Evolutionary conservation across 2,797 vertebrate species (phyloP).

Genomic region (Tokudaia muenninki): DNA sequence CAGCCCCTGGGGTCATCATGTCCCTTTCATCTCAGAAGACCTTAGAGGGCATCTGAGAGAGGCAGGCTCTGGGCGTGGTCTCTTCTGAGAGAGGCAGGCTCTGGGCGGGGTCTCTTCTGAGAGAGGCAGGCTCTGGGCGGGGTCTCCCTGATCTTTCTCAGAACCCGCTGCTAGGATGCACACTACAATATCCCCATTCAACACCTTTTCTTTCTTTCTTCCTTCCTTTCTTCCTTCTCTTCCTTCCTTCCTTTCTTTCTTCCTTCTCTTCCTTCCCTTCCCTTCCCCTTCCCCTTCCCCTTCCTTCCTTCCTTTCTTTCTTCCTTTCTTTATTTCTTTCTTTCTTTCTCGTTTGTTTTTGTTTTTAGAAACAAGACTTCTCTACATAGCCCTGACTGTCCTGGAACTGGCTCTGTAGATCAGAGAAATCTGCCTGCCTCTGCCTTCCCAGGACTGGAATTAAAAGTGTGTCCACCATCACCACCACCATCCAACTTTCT

Average conservation of each 20-base stretch:
- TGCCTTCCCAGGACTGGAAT: neutral
- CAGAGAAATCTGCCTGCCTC: neutral
- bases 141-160: neutral
- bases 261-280: no score
- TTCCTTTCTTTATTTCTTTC: no score
- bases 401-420: neutral
- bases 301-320: no score
- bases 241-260: no score
- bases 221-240: no score
- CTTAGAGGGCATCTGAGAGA: no score
- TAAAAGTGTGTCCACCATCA: neutral
- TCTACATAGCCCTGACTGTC: neutral
- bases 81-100: neutral
- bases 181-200: no score
- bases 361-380: neutral
- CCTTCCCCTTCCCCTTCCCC: no score
- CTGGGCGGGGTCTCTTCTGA: neutral
- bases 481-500: neutral
- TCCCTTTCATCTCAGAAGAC: accelerated
- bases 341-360: neutral
- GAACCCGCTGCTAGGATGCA: no score
- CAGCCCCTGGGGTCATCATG: accelerated
- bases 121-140: neutral
- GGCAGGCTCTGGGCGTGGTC: neutral
- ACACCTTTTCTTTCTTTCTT: neutral